Percentiles rank a stretch among this genome's conserved stretches.
phyloP scores from a whole-genome alignment of 2,113 vertebrate species.

The Seriola dumerili region DNA sequence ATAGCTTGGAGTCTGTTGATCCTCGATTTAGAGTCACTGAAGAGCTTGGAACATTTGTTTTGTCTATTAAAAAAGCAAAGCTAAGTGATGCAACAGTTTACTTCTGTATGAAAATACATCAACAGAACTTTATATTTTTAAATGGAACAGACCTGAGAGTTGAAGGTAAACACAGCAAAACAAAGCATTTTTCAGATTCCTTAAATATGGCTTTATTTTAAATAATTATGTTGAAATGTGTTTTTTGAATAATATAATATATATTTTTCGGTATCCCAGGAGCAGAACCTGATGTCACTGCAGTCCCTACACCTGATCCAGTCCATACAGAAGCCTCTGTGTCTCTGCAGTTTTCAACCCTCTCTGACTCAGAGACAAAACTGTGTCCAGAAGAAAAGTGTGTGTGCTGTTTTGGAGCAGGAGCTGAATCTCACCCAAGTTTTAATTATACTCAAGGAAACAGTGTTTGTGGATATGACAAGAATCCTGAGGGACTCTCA shows the following conservation, averaged over 20 bases:
- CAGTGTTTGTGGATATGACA: neutral
- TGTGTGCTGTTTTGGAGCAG: slow-evolving; percentile 44
- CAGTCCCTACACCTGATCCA: neutral
- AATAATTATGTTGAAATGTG: neutral
- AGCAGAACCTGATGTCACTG: neutral
- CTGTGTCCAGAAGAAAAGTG: slow-evolving; percentile 27
- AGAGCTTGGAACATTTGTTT: neutral
- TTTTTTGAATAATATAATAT: neutral
- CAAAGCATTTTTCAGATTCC: neutral
- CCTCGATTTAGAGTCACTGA: neutral
- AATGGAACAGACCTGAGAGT: slow-evolving; percentile 36
- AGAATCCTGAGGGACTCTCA: neutral
- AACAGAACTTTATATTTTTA: neutral
- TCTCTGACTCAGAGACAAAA: slow-evolving; percentile 12
- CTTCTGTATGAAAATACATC: slow-evolving; percentile 24
- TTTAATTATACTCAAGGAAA: neutral
- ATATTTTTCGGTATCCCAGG: neutral
- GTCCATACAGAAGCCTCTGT: slow-evolving; percentile 37
- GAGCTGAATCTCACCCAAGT: neutral
- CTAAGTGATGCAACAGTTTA: slow-evolving; percentile 61
- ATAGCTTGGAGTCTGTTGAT: accelerated
- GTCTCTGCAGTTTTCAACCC: slow-evolving; percentile 30
- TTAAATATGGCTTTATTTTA: neutral
- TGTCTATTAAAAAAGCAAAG: slow-evolving; percentile 19
- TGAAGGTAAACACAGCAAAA: slow-evolving; percentile 51